These are phyloP conservation scores for Drosophila ironensis DNA, from an alignment of 1,140 invertebrate species.

Conservation along the genomic window DNA sequence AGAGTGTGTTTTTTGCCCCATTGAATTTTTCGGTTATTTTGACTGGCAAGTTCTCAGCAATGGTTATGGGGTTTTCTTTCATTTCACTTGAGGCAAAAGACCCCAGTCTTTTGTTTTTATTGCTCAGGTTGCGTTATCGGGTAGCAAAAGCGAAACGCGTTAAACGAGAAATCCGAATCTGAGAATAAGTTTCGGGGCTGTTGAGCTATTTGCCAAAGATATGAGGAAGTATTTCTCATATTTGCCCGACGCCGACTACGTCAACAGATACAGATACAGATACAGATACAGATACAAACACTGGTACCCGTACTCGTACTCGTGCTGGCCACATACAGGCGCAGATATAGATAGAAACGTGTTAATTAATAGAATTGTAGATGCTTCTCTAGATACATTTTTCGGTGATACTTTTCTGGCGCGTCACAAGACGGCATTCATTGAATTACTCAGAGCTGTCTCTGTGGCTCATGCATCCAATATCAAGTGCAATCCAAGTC, in stretches of 20 bases:
- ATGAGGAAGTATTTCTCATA: conserved; percentile 42
- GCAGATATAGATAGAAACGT: conserved; percentile 23
- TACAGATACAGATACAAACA: conserved; percentile 8
- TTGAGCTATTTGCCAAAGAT: conserved; percentile 46
- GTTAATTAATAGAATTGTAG: conserved; percentile 38
- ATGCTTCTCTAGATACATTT: conserved; percentile 15
- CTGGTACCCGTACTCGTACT: too few species aligned
- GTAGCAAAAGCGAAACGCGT: conserved; percentile 13
- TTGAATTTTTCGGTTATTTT: too few species aligned
- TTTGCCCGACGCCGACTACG: conserved; percentile 11
- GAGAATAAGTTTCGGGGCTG: conserved; percentile 16
- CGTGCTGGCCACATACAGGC: background rate
- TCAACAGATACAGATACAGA: background rate
- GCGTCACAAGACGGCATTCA: too few species aligned
- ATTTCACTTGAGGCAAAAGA: background rate
- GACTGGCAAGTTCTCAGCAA: background rate
- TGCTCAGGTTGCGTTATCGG: background rate
- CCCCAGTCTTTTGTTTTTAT: conserved; percentile 14
- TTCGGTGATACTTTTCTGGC: too few species aligned
- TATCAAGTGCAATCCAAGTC: too few species aligned
- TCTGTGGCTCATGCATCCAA: too few species aligned
- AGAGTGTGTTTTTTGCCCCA: too few species aligned
- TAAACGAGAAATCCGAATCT: conserved; percentile 15
- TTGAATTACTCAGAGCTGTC: too few species aligned
- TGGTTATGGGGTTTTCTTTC: background rate